Conservation (phyloP, 2,888 invertebrate genomes). For the Tolmerus cingulatus region DNA sequence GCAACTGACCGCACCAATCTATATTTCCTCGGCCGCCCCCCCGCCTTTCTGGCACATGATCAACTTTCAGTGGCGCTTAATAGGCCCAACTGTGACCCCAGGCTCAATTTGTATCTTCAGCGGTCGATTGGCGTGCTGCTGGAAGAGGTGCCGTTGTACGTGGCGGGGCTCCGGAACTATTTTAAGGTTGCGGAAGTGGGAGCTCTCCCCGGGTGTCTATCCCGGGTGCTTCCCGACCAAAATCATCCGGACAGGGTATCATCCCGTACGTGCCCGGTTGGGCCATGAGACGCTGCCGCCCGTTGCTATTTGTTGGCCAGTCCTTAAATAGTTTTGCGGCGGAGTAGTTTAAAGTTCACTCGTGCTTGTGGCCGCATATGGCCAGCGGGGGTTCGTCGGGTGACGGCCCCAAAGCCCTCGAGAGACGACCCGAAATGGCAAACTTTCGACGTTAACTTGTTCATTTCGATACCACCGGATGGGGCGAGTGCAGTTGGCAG, state of each 20-base stretch:
- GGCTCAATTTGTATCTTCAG: background rate
- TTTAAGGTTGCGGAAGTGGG: background rate
- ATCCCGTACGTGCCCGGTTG: background rate
- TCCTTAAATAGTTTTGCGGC: constrained; percentile 37
- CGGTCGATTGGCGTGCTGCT: background rate
- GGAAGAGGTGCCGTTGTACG: background rate
- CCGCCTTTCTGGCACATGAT: background rate
- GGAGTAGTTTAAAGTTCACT: constrained; percentile 29
- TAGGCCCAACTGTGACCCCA: constrained; percentile 1
- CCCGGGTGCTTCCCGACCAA: background rate
- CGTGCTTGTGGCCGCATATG: constrained; percentile 1
- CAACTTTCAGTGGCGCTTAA: constrained; percentile 35
- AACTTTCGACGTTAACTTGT: constrained; percentile 33
- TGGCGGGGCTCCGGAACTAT: background rate
- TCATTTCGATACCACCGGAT: constrained; percentile 30
- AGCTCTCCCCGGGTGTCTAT: background rate
- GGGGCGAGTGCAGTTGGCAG: constrained; percentile 20
- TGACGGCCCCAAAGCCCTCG: background rate
- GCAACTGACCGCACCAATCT: constrained; percentile 10
- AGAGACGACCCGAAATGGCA: background rate
- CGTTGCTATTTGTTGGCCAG: constrained; percentile 20
- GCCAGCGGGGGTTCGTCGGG: background rate
- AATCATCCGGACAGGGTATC: background rate
- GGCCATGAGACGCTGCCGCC: background rate
- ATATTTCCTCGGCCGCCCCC: background rate